Percentiles rank a stretch among this genome's conserved stretches.
Conservation (phyloP, 2,797 vertebrate genomes). For the Huso huso region DNA sequence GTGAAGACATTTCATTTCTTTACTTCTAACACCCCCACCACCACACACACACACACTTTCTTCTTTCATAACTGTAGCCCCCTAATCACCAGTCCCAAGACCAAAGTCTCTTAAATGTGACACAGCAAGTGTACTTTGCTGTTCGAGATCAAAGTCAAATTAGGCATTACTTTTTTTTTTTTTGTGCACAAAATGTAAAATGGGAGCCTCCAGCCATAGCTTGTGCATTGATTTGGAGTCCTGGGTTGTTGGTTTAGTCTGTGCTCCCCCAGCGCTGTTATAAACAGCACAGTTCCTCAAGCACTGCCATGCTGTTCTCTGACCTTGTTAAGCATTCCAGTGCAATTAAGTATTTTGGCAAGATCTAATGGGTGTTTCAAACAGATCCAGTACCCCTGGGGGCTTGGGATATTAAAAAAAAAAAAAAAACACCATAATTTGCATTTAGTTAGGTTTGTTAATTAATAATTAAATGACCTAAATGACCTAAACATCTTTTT, state of each 20-base stretch:
- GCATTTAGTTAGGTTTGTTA: conserved; percentile 71
- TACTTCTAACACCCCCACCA: too few relatives aligned
- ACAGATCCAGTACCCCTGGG: conserved; percentile 59
- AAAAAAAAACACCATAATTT: conserved; percentile 73
- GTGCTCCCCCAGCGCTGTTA: conserved; percentile 25
- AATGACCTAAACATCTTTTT: conserved; percentile 38
- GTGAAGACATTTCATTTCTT: too few relatives aligned
- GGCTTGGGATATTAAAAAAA: conserved; percentile 60
- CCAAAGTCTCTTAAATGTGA: neutral
- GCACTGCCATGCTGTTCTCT: conserved; percentile 47
- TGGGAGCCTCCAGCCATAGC: conserved; percentile 16
- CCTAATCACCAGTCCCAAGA: conserved; percentile 4
- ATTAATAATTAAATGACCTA: conserved; percentile 74
- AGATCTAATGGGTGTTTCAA: conserved; percentile 57
- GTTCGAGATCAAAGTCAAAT: conserved; percentile 19
- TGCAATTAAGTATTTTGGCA: conserved; percentile 68
- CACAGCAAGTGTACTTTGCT: conserved; percentile 7
- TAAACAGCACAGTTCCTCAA: conserved; percentile 32
- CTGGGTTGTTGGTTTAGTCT: conserved; percentile 33
- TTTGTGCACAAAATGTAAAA: neutral
- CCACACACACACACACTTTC: conserved; percentile 1
- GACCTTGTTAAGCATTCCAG: conserved; percentile 68
- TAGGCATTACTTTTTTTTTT: conserved; percentile 11
- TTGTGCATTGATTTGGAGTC: conserved; percentile 32
- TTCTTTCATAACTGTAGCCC: neutral